Evolutionary conservation across 2,797 vertebrate species (phyloP), one percentile per base, ranked within the genome.

Genomic region (Tenualosa thibaudeaui): DNA sequence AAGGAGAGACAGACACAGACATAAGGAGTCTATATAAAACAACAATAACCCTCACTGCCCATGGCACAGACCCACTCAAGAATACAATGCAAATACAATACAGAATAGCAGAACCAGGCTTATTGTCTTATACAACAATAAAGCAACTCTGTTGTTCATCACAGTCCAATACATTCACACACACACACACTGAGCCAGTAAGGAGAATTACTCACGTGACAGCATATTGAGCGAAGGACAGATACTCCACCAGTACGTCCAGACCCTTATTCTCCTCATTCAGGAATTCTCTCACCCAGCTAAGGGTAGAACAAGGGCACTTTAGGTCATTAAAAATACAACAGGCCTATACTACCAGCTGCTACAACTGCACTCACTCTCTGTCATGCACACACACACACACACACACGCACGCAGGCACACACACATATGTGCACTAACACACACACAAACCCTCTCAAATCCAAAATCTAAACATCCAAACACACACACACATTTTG

Each of bases 211-310:
- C 97, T 97, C 91, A 99, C 98, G 98, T 98, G 92, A 99, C 97
- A 0, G 97, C 97, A 0, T 97, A 99, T 90, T 99, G 98, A 10
- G 98, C 98, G 40, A 99, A 99, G 0, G 98, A 99, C 65, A 99
- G 93, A 89, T 99, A 99, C 83, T 99, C 98, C 84, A 99, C 98
- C 84, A 99, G 93, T 1, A 99, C 96, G 78, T 99, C 97, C 81
- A 99, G 94, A 56, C 98, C 98, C 91, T 97, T 96, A 89, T 99
- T 78, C 71, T 78, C 71, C 71, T 78, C 71, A 46, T 78, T 78
- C 71, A 78, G 71, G 71, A 78, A 78, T 43, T 78, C 71, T 78
- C 71, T 78, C 15, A 78, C 71, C 56, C 50, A 82, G 56, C 81
- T 54, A 31, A 56, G 17, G n/a, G 46, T n/a, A 31, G 65, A 84